phyloP scores from a whole-genome alignment of 2,113 vertebrate species.

The Urocynchramus pylzowi region DNA sequence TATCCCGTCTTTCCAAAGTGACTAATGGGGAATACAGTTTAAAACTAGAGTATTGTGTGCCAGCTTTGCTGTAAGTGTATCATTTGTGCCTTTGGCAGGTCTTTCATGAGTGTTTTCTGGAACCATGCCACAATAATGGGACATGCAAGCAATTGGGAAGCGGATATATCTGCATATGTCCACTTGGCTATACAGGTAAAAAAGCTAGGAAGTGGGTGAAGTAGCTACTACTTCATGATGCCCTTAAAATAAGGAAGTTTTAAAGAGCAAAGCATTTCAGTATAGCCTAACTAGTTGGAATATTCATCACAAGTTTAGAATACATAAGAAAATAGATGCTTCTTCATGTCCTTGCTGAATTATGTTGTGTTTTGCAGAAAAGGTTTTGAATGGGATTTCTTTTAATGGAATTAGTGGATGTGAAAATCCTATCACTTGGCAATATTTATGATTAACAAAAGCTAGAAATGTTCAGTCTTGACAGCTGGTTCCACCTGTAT shows the following conservation, averaged over 20 bases:
- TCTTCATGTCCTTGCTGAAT: not conserved
- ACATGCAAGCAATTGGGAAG: slow-evolving; percentile 92
- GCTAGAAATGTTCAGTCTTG: not conserved
- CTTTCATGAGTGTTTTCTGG: slow-evolving; percentile 95
- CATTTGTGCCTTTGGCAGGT: slow-evolving; percentile 72
- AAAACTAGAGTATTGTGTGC: not conserved
- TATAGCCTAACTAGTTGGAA: not conserved
- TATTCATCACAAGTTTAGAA: not conserved
- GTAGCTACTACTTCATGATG: not conserved
- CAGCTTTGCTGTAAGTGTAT: not conserved
- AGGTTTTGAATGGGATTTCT: not conserved
- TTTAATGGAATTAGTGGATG: not conserved
- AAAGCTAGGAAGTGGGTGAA: slow-evolving; percentile 41
- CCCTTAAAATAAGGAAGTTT: not conserved
- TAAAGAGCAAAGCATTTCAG: not conserved
- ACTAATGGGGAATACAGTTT: not conserved
- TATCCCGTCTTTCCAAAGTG: not conserved
- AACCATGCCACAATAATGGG: slow-evolving; percentile 90
- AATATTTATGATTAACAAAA: not conserved
- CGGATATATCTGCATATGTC: slow-evolving; percentile 89
- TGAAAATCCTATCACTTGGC: not conserved
- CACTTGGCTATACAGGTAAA: slow-evolving; percentile 75
- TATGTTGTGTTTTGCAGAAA: not conserved
- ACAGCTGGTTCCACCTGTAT: not conserved
- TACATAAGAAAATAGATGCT: not conserved